Percentiles rank a stretch among this genome's conserved stretches.
Evolutionary conservation across 2,797 vertebrate species (phyloP).

Genomic region (Myotis pilosus): DNA sequence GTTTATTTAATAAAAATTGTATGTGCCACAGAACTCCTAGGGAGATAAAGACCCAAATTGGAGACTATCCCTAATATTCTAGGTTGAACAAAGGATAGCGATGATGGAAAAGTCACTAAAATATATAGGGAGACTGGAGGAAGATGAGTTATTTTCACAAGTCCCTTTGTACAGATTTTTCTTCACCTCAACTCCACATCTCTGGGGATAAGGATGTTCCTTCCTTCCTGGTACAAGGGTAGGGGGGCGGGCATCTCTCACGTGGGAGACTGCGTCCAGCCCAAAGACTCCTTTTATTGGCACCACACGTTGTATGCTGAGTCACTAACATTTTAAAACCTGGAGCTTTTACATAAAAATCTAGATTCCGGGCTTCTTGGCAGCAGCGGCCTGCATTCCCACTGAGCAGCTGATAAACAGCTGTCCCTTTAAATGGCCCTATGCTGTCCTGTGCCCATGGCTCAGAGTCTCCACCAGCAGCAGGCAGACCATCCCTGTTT

Average conservation of each 20-base stretch:
- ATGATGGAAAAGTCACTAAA: not conserved
- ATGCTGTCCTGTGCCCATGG: not conserved
- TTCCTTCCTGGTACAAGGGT: not conserved
- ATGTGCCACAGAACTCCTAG: not conserved
- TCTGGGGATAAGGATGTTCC: not conserved
- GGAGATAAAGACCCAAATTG: not conserved
- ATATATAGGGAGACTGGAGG: not conserved
- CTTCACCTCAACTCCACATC: fast-evolving
- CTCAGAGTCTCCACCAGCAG: not conserved
- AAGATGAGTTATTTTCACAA: not conserved
- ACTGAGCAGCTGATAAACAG: not conserved
- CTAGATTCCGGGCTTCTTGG: not conserved
- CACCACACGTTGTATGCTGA: too few relatives aligned
- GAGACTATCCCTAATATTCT: fast-evolving
- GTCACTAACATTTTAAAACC: not conserved
- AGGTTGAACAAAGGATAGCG: not conserved
- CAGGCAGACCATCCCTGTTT: too few relatives aligned
- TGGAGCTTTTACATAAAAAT: not conserved
- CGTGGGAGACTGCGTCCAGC: not conserved
- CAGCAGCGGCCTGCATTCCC: not conserved
- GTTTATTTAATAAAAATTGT: not conserved
- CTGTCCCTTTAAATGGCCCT: not conserved
- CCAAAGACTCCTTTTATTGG: fast-evolving
- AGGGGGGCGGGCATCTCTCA: not conserved
- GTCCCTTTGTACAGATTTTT: not conserved